Evolutionary conservation across 2,888 invertebrate species (phyloP).

Genomic region (Acanthacorydalis orientalis): DNA sequence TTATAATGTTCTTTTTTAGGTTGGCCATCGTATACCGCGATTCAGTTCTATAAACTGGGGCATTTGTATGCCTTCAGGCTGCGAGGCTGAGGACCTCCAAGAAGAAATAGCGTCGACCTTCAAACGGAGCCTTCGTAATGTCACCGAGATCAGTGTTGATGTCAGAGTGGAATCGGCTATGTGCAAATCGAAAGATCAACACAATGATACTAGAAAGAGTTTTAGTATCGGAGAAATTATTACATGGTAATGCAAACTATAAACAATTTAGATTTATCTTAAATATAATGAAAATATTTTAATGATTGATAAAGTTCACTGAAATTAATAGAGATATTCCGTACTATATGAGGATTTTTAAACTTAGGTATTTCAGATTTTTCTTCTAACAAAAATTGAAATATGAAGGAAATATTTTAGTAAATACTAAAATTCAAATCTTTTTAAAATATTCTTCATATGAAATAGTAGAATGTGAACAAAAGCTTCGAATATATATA

Average conservation of each 20-base stretch:
- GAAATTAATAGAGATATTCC: too few relatives aligned
- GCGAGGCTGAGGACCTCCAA: conserved; percentile 33
- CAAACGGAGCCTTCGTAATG: conserved; percentile 14
- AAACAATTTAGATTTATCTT: too few relatives aligned
- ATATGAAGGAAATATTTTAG: too few relatives aligned
- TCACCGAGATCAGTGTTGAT: conserved; percentile 17
- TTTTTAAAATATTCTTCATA: too few relatives aligned
- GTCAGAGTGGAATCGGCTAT: conserved; percentile 14
- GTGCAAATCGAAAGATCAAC: conserved; percentile 13
- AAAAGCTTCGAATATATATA: too few relatives aligned
- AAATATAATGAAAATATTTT: too few relatives aligned
- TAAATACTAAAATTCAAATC: too few relatives aligned
- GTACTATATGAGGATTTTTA: too few relatives aligned
- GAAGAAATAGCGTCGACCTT: conserved; percentile 27
- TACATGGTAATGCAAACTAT: conserved; percentile 10
- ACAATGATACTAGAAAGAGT: neutral
- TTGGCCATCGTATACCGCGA: conserved; percentile 39
- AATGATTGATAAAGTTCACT: too few relatives aligned
- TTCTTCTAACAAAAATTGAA: too few relatives aligned
- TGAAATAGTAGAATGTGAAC: too few relatives aligned
- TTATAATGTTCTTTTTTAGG: conserved; percentile 20
- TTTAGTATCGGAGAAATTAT: conserved; percentile 13
- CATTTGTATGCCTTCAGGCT: conserved; percentile 37
- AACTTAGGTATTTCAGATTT: too few relatives aligned
- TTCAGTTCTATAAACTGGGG: conserved; percentile 40